phyloP scores from a whole-genome alignment of 2,113 vertebrate species.

The Cervus canadensis region DNA sequence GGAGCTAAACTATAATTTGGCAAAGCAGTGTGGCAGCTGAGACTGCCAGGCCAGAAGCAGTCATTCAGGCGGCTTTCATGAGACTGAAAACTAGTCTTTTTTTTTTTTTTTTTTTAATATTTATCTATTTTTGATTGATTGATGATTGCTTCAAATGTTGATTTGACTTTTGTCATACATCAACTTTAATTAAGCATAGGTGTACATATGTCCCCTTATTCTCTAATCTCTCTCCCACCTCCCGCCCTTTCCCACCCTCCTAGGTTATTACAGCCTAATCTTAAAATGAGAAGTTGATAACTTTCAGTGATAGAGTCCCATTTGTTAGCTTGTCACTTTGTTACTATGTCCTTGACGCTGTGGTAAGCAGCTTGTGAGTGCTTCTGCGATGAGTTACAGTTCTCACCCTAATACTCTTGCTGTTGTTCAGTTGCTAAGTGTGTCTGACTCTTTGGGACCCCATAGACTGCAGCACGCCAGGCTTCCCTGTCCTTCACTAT shows the following conservation, averaged over 20 bases:
- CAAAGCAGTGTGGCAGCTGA: background rate
- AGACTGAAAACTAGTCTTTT: background rate
- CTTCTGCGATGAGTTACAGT: background rate
- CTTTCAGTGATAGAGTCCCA: background rate
- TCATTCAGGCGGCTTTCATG: background rate
- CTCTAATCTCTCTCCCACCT: background rate
- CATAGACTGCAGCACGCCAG: background rate
- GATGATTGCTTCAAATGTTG: background rate
- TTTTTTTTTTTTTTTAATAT: background rate
- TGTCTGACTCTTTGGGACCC: background rate
- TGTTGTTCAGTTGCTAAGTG: background rate
- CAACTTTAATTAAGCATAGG: background rate
- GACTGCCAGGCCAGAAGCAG: background rate
- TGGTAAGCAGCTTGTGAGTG: background rate
- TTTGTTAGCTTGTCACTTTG: background rate
- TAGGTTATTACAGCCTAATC: background rate
- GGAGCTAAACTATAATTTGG: background rate
- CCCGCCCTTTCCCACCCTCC: background rate
- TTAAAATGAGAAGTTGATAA: background rate
- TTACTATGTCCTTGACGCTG: background rate
- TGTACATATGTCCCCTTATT: background rate
- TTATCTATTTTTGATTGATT: background rate
- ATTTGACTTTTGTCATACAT: background rate
- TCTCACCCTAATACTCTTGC: background rate
- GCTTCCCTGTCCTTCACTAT: background rate